A percentile compares a stretch with the other conserved stretches of the same genome.
Evolutionary conservation across 2,888 invertebrate genomes (phyloP).

Genomic region (Penaeus monodon): DNA sequence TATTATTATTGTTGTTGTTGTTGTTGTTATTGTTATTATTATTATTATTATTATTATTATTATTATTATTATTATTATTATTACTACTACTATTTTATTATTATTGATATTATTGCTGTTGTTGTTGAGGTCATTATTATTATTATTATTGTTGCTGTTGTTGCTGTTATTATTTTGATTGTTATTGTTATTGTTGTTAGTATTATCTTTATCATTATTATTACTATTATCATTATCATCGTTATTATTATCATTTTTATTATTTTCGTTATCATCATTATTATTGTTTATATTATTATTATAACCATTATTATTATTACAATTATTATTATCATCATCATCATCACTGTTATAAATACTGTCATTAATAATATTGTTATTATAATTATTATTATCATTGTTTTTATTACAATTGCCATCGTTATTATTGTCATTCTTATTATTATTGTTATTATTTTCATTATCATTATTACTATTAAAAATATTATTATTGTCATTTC

Average conservation of each 20-base stretch:
- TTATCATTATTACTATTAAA: not conserved
- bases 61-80: not conserved
- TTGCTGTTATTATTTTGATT: too few species aligned
- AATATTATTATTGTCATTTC: not conserved
- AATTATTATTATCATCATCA: not conserved
- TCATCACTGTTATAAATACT: not conserved
- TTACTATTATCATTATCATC: not conserved
- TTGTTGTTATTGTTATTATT: too few species aligned
- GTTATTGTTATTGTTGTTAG: too few species aligned
- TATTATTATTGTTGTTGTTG: too few species aligned
- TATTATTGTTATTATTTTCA: not conserved
- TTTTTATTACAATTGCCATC: not conserved
- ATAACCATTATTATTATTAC: not conserved
- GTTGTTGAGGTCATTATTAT: too few species aligned
- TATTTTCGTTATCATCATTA: not conserved
- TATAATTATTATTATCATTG: not conserved
- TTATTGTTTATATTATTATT: not conserved
- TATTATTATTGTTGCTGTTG: too few species aligned
- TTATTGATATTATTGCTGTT: too few species aligned
- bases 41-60: not conserved
- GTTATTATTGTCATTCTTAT: not conserved
- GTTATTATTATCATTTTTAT: not conserved
- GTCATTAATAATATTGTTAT: not conserved
- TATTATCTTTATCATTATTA: too few species aligned
- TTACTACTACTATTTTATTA: too few species aligned